These are phyloP conservation scores for Acrobeloides nanus DNA, from an alignment of 2,888 invertebrate genomes.

Conservation along the genomic window DNA sequence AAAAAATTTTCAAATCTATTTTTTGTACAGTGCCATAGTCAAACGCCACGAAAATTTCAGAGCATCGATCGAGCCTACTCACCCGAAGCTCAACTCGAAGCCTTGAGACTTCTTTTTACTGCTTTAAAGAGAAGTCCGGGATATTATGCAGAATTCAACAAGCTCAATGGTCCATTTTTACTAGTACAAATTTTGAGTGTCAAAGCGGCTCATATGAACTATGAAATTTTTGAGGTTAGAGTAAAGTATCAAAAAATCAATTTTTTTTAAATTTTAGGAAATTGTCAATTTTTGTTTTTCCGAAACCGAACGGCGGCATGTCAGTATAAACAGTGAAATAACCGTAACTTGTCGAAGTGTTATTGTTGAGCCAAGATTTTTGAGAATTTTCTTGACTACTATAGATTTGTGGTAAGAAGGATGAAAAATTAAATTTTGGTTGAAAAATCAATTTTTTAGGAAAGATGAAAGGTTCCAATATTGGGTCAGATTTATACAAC, in stretches of 20 bases:
- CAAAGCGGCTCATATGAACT: conserved; percentile 15
- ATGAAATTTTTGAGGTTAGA: conserved; percentile 22
- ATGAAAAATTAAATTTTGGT: neutral
- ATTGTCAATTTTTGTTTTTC: neutral
- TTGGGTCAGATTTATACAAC: conserved; percentile 13
- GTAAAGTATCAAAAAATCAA: neutral
- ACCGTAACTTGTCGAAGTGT: conserved; percentile 10
- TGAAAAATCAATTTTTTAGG: conserved; percentile 6
- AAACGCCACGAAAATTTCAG: conserved; percentile 12
- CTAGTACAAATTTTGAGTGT: conserved; percentile 17
- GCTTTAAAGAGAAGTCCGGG: conserved; percentile 20
- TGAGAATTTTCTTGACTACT: conserved; percentile 11
- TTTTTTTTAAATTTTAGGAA: conserved; percentile 1
- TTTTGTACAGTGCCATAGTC: conserved; percentile 1
- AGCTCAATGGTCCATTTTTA: conserved; percentile 13
- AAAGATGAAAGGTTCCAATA: conserved; percentile 15
- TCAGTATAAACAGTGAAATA: conserved; percentile 3
- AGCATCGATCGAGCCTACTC: conserved; percentile 18
- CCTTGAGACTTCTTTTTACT: conserved; percentile 14
- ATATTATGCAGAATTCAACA: conserved; percentile 16
- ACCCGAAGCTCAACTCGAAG: conserved; percentile 13
- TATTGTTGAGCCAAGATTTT: conserved; percentile 20
- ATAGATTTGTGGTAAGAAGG: conserved; percentile 16
- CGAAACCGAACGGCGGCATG: neutral
- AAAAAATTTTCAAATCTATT: neutral